These are phyloP conservation scores for Phallusia fumigata DNA, from an alignment of 23 tunicate genomes.

Conservation along the genomic window DNA sequence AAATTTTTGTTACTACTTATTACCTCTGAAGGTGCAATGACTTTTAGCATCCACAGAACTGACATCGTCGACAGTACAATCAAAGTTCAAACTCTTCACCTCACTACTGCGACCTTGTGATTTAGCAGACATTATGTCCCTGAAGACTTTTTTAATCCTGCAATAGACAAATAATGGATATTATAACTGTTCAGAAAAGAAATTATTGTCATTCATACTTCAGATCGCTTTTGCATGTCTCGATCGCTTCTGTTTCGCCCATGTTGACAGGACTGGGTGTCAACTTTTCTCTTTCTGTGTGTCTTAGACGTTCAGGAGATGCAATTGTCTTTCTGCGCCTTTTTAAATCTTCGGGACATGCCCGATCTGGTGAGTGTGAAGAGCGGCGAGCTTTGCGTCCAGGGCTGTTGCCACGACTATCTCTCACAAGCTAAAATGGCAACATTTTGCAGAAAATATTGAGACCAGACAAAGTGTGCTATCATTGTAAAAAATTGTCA, in stretches of 20 bases:
- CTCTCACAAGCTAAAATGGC: no score
- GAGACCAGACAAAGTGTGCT: no score
- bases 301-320: not conserved
- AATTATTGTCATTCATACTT: not conserved
- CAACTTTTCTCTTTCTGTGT: not conserved
- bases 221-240: slow-evolving; percentile 60
- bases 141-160: slow-evolving; percentile 26
- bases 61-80: not conserved
- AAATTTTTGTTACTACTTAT: not conserved
- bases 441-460: no score
- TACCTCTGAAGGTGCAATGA: not conserved
- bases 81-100: not conserved
- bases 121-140: slow-evolving; percentile 26
- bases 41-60: not conserved
- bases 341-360: not conserved
- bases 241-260: slow-evolving; percentile 3
- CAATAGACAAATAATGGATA: not conserved
- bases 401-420: not conserved
- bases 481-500: not conserved
- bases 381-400: not conserved
- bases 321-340: not conserved
- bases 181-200: no score
- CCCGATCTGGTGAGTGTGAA: not conserved
- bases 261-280: slow-evolving; percentile 2
- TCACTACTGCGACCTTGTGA: slow-evolving; percentile 4